Conservation (phyloP, 1,140 invertebrate species). For the Caenorhabditis remanei region DNA sequence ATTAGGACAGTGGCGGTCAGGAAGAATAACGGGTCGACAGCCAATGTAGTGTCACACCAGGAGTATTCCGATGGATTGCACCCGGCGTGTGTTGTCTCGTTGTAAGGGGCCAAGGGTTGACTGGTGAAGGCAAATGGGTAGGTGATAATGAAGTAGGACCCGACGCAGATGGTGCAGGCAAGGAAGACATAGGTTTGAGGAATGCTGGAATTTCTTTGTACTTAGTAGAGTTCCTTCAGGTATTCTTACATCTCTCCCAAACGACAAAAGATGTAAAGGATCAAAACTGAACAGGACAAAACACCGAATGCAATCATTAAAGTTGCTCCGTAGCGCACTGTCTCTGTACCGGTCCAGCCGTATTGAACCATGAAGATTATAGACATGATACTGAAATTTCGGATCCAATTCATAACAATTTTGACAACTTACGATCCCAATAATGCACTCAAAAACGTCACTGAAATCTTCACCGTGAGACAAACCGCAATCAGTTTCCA, state of each 20-base stretch:
- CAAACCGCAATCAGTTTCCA: not conserved
- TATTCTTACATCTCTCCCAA: too few species aligned
- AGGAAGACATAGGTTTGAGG: not conserved
- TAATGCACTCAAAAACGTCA: not conserved
- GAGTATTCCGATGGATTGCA: constrained; percentile 38
- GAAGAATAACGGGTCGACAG: not conserved
- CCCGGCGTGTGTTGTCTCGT: constrained; percentile 1
- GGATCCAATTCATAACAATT: not conserved
- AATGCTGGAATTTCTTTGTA: not conserved
- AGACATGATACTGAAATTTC: too few species aligned
- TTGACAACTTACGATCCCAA: too few species aligned
- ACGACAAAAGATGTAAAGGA: too few species aligned
- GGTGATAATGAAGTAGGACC: not conserved
- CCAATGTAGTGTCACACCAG: not conserved
- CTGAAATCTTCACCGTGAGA: not conserved
- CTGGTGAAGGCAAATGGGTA: not conserved
- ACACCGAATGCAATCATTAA: too few species aligned
- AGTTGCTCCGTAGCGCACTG: too few species aligned
- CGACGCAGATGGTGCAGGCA: not conserved
- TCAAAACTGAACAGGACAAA: too few species aligned
- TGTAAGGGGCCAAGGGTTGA: not conserved
- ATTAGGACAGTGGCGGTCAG: not conserved
- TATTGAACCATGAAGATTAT: too few species aligned
- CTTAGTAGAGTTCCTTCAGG: too few species aligned
- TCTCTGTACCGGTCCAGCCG: too few species aligned